Conservation (phyloP, 2,797 vertebrate genomes). For the Lepus oiostolus region DNA sequence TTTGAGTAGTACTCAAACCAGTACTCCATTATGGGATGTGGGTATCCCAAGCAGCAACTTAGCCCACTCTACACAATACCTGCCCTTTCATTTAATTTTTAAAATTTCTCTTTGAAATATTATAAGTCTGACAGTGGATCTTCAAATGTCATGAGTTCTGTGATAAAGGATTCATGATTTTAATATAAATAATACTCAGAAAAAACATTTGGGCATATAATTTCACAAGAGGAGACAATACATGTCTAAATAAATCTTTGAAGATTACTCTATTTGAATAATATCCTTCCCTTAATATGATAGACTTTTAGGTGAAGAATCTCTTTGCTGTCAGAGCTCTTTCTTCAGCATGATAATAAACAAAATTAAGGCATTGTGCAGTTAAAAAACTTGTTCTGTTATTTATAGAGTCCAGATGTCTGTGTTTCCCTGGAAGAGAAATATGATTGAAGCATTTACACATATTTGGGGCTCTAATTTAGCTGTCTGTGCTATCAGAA, state of each 20-base stretch:
- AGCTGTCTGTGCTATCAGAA: conserved; percentile 16
- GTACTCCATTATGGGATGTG: too few relatives aligned
- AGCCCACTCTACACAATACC: too few relatives aligned
- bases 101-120: background rate
- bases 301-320: conserved; percentile 31
- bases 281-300: background rate
- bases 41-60: too few relatives aligned
- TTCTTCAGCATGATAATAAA: conserved; percentile 48
- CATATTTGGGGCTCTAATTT: background rate
- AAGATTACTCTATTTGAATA: conserved; percentile 12
- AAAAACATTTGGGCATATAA: background rate
- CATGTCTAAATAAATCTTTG: background rate
- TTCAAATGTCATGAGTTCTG: conserved; percentile 21
- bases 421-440: background rate
- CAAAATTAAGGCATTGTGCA: background rate
- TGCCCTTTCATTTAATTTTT: too few relatives aligned
- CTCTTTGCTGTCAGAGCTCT: background rate
- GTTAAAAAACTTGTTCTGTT: conserved; percentile 9
- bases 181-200: conserved; percentile 44
- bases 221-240: background rate
- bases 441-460: conserved; percentile 17
- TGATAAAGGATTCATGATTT: background rate
- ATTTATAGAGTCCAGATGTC: conserved; percentile 24
- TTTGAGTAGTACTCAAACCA: too few relatives aligned
- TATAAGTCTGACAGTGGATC: background rate